Conservation (phyloP, 2,888 invertebrate species). For the Nasonia oneida region DNA sequence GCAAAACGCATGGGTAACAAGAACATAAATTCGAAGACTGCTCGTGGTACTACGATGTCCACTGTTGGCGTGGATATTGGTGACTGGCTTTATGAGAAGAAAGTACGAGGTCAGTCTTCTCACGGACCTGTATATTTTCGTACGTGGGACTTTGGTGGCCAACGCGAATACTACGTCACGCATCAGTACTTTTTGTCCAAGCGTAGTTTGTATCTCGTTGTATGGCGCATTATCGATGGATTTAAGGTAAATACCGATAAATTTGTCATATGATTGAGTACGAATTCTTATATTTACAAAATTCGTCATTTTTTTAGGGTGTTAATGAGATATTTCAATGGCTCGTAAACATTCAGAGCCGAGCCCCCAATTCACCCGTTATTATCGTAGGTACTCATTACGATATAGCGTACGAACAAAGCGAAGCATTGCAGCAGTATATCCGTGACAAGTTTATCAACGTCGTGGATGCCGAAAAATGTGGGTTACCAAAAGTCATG, state of each 20-base stretch:
- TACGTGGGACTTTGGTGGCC: slow-evolving; percentile 99
- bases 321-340: slow-evolving; percentile 95
- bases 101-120: slow-evolving; percentile 86
- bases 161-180: slow-evolving; percentile 98
- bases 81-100: slow-evolving; percentile 95
- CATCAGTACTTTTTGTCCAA: slow-evolving; percentile 99
- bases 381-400: slow-evolving; percentile 98
- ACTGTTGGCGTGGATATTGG: slow-evolving; percentile 99
- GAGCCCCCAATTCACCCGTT: slow-evolving; percentile 97
- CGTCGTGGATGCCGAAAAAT: slow-evolving; percentile 96
- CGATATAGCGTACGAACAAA: slow-evolving; percentile 89
- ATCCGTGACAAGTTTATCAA: slow-evolving; percentile 94
- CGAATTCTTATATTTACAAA: neutral
- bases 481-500: slow-evolving; percentile 94
- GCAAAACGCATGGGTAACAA: slow-evolving; percentile 97
- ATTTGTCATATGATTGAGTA: neutral
- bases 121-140: slow-evolving; percentile 93
- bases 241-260: slow-evolving; percentile 77
- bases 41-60: slow-evolving; percentile 91
- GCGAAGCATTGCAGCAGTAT: slow-evolving; percentile 92
- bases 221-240: slow-evolving; percentile 97
- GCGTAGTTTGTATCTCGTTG: slow-evolving; percentile 95
- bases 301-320: slow-evolving; percentile 79
- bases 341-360: slow-evolving; percentile 96
- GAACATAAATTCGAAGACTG: slow-evolving; percentile 87